These are phyloP conservation scores for Electrona antarctica DNA, from an alignment of 2,113 vertebrate species.

Conservation along the genomic window DNA sequence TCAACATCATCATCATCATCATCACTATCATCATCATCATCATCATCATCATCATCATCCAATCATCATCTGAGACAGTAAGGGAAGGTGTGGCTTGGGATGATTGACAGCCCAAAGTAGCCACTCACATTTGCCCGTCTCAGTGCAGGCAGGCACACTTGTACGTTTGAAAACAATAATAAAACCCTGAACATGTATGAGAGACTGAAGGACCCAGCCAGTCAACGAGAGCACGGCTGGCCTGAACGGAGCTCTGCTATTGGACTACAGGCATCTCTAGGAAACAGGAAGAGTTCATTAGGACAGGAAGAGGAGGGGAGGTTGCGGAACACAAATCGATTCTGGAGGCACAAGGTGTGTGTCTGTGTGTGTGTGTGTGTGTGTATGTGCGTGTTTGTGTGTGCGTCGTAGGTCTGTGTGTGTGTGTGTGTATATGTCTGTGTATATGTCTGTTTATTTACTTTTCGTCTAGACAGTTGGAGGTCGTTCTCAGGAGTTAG, in stretches of 20 bases:
- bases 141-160: conserved; percentile 71
- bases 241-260: conserved; percentile 56
- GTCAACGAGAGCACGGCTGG: conserved; percentile 41
- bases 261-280: conserved; percentile 62
- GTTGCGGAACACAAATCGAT: neutral
- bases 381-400: conserved; percentile 35
- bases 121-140: conserved; percentile 62
- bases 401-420: conserved; percentile 8
- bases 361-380: conserved; percentile 31
- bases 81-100: conserved; percentile 45
- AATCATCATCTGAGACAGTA: conserved; percentile 58
- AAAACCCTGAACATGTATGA: conserved; percentile 39
- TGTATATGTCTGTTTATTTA: conserved; percentile 44
- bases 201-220: conserved; percentile 28
- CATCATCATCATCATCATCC: conserved; percentile 62
- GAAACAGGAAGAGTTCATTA: conserved; percentile 61
- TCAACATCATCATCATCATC: conserved; percentile 29
- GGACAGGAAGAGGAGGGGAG: conserved; percentile 38
- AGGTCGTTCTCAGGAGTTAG: conserved; percentile 59
- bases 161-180: conserved; percentile 60
- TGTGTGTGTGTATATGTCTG: conserved; percentile 26
- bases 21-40: conserved; percentile 49
- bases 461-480: conserved; percentile 63
- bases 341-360: neutral
- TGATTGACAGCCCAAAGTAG: conserved; percentile 64